phyloP scores from a whole-genome alignment of 2,888 invertebrate species.

The Scaptomyza reducta region DNA sequence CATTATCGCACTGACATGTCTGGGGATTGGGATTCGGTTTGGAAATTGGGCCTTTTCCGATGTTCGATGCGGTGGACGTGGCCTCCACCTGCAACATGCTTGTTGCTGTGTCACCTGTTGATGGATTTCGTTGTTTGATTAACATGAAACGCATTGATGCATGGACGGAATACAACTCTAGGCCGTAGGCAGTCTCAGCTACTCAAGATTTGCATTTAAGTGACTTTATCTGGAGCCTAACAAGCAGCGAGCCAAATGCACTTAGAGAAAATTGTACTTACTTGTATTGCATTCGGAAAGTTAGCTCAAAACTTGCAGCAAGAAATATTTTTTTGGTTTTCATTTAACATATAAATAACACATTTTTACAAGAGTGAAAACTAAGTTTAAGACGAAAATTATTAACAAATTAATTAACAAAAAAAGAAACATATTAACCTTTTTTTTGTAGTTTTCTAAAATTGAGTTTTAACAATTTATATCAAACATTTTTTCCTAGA shows the following conservation, averaged over 20 bases:
- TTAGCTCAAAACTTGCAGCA: too few species aligned
- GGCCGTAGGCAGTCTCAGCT: slow-evolving; percentile 12
- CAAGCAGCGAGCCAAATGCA: slow-evolving; percentile 7
- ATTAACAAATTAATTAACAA: too few species aligned
- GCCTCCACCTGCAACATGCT: slow-evolving; percentile 42
- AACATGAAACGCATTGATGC: slow-evolving; percentile 76
- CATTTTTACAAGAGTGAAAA: too few species aligned
- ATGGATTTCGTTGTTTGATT: slow-evolving; percentile 79
- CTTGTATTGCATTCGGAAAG: background rate
- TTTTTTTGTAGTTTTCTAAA: too few species aligned
- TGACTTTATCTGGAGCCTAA: slow-evolving; percentile 52
- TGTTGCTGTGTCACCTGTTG: slow-evolving; percentile 77
- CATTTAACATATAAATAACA: too few species aligned
- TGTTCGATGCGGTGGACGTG: background rate
- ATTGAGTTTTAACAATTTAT: too few species aligned
- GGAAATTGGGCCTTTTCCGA: slow-evolving; percentile 29
- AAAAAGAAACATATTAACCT: too few species aligned
- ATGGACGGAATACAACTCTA: slow-evolving; percentile 54
- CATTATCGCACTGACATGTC: slow-evolving; percentile 81
- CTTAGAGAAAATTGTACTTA: background rate
- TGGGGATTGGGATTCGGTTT: slow-evolving; percentile 54
- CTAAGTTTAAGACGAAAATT: too few species aligned
- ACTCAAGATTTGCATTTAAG: slow-evolving; percentile 57
- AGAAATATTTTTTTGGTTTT: too few species aligned
- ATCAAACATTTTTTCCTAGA: too few species aligned